Conservation (phyloP, 2,888 invertebrate genomes). For the Sicus ferrugineus region DNA sequence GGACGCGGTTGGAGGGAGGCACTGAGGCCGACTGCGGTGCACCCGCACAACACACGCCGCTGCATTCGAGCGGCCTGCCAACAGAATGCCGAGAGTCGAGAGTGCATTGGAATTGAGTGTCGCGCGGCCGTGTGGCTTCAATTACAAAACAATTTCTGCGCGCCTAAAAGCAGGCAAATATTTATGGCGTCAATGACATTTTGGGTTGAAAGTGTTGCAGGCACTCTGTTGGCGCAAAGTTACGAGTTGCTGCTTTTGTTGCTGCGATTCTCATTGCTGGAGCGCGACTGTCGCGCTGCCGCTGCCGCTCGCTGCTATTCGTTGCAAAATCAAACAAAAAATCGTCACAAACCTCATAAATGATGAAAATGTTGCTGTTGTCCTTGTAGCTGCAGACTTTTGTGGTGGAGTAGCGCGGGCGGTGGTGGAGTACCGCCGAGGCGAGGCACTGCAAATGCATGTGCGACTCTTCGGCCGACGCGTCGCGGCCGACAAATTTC, state of each 20-base stretch:
- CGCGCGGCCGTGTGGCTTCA: conserved; percentile 3
- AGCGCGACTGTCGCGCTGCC: not conserved
- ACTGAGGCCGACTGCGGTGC: not conserved
- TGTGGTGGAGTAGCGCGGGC: not conserved
- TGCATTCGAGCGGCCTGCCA: not conserved
- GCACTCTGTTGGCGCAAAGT: conserved; percentile 10
- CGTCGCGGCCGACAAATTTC: not conserved
- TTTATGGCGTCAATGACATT: not conserved
- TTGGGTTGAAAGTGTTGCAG: not conserved
- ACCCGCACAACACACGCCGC: not conserved
- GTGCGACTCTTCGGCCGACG: too few species aligned
- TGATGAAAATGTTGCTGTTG: conserved; percentile 13
- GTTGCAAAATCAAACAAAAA: conserved; percentile 20
- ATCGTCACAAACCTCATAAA: conserved; percentile 22
- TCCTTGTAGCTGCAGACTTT: not conserved
- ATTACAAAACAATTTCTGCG: conserved; percentile 15
- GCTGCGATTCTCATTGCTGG: not conserved
- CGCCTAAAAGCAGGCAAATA: conserved; percentile 21
- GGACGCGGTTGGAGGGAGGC: too few species aligned
- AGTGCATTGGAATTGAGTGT: not conserved
- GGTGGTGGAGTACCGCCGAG: conserved; percentile 7
- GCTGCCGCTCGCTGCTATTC: not conserved
- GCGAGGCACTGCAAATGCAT: too few species aligned
- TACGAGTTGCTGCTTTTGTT: not conserved
- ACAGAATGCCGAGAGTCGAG: not conserved